A percentile compares a stretch with the other conserved stretches of the same genome.
These are phyloP conservation scores for Plodia interpunctella DNA, from an alignment of 1,140 invertebrate genomes.

Conservation along the genomic window DNA sequence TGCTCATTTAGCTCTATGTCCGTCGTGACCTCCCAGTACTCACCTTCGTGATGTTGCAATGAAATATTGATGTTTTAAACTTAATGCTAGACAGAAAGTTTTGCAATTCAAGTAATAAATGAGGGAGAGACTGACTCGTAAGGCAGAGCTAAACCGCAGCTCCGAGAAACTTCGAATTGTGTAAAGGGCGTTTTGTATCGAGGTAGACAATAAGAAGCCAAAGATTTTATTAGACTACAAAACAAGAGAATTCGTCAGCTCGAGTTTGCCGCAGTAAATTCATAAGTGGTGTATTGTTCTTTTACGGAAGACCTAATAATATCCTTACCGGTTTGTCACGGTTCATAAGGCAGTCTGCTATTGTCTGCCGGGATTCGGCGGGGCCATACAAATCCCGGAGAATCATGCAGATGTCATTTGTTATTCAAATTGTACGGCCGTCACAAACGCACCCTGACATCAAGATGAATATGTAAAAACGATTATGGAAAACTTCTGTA, in stretches of 20 bases:
- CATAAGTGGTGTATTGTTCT: background rate
- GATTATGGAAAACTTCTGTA: constrained; percentile 69
- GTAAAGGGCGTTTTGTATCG: background rate
- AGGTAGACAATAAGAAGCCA: background rate
- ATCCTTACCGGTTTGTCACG: background rate
- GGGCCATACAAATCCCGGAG: constrained; percentile 18
- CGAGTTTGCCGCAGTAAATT: constrained; percentile 32
- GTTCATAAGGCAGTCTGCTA: constrained; percentile 14
- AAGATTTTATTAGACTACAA: background rate
- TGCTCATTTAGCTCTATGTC: background rate
- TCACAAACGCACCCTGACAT: constrained; percentile 69
- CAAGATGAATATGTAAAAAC: constrained; percentile 73
- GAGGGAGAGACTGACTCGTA: background rate
- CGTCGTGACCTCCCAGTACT: constrained; percentile 3
- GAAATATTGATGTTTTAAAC: constrained; percentile 35
- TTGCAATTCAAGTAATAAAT: constrained; percentile 22
- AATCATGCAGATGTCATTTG: constrained; percentile 72
- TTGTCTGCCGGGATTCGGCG: constrained; percentile 1
- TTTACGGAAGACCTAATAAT: constrained; percentile 19
- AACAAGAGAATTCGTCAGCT: background rate
- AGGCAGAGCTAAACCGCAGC: background rate
- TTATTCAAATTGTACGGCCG: constrained; percentile 65
- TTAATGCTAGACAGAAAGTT: constrained; percentile 36
- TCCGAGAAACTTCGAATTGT: background rate
- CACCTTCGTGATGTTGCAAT: constrained; percentile 25